phyloP scores from a whole-genome alignment of 2,888 invertebrate species.

The Physocephala rufipes region DNA sequence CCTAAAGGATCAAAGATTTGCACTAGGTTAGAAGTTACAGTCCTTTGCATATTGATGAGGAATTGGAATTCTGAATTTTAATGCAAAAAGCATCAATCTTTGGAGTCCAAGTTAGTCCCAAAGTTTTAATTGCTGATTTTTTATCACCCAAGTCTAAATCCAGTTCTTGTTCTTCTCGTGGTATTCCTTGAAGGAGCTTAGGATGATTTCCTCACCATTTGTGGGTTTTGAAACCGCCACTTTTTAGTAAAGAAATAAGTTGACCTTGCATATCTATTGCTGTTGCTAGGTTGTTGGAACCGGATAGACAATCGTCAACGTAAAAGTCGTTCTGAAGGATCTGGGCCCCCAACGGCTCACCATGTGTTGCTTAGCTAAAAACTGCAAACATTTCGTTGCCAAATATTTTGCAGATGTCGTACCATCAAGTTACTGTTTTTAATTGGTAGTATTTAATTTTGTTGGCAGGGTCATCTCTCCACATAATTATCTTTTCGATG shows the following conservation, averaged over 20 bases:
- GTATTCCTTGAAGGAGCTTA: neutral
- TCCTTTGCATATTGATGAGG: too few species aligned
- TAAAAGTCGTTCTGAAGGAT: conserved; percentile 25
- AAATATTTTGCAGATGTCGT: conserved; percentile 30
- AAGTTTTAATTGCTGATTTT: too few species aligned
- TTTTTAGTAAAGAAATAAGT: neutral
- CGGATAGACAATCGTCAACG: conserved; percentile 37
- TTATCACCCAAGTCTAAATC: too few species aligned
- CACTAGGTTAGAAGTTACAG: too few species aligned
- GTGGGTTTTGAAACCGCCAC: neutral
- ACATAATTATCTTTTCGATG: conserved; percentile 44
- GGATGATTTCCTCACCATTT: neutral
- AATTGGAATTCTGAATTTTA: too few species aligned
- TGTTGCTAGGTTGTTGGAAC: conserved; percentile 25
- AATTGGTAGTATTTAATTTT: conserved; percentile 39
- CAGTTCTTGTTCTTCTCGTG: neutral
- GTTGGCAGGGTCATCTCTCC: conserved; percentile 37
- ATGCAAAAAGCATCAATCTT: too few species aligned
- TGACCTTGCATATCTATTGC: conserved; percentile 20
- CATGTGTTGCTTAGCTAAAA: neutral
- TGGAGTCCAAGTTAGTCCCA: too few species aligned
- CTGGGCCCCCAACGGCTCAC: neutral
- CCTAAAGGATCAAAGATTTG: too few species aligned
- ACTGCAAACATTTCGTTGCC: conserved; percentile 25
- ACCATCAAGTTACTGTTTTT: conserved; percentile 42